Base-by-base conservation (phyloP, 2,888 invertebrate species). In the Oxystoma pomonae region DNA sequence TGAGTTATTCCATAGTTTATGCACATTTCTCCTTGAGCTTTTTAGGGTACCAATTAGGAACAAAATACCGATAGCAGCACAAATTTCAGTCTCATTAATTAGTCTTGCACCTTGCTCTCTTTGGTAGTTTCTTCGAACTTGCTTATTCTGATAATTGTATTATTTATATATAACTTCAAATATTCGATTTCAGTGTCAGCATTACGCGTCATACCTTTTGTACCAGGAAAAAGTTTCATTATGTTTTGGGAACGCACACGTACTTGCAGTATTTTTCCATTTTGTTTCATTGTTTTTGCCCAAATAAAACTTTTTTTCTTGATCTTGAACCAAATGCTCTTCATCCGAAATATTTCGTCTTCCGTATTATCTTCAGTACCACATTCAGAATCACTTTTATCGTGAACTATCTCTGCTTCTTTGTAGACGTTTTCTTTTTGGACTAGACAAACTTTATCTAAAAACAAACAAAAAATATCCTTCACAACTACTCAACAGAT, bases 1-100 rank as follows among this genome's bases (percentile, higher is more conserved):
- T 7, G 69, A 68, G 55, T 69, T 69, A 55, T 69, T 65, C 65
- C 67, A 68, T 22, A 68, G 20, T 60, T 67, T 57, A 22, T 58
- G 49, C 2, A 64, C 3, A 55, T 69, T 68, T 64, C 65, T 67
- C 57, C 65, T 60, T 12, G 64, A 64, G n/a, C 17, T n/a, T 1
- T 20, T n/a, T 20, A 59, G 52, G 16, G 52, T 52, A 9, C 59
- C 53, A 7, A 59, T 59, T 20, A 63, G 17, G 19, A 49, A 63
- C n/a, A 60, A 49, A 12, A 63, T 51, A 16, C 63, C 63, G 20
- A 63, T 60, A 7, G 60, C 21, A 55, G 59, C 63, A 55, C 55
- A 18, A n/a, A 62, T 17, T 53, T 62, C 58, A 1, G 50, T 19
- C 9, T 12, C 21, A 50, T 63, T 56, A 1, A 59, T 59, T 16